Evolutionary conservation across 2,888 invertebrate genomes (phyloP).

Genomic region (Metacarcinus magister): DNA sequence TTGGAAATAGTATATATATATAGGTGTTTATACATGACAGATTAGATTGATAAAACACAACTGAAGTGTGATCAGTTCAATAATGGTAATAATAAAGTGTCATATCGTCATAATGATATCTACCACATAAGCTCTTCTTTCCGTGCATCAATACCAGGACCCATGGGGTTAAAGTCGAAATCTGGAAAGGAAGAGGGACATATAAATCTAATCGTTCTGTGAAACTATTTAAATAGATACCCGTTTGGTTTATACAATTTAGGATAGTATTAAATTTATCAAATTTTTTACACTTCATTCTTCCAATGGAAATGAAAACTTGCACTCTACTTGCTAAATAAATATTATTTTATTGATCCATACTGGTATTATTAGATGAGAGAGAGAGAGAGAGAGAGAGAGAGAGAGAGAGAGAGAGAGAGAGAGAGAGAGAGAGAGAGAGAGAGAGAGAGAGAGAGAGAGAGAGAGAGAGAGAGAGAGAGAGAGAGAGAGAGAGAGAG

Average conservation of each 20-base stretch:
- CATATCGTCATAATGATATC: too few relatives aligned
- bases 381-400: conserved; percentile 42
- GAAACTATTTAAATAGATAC: too few relatives aligned
- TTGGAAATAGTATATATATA: too few relatives aligned
- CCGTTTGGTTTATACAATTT: not conserved
- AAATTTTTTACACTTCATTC: not conserved
- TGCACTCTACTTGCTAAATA: not conserved
- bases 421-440: not conserved
- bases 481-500: not conserved
- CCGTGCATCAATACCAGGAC: not conserved
- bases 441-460: not conserved
- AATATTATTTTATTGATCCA: not conserved
- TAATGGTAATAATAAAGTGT: too few relatives aligned
- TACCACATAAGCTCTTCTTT: too few relatives aligned
- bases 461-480: conserved; percentile 16
- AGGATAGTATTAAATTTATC: not conserved
- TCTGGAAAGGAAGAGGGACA: not conserved
- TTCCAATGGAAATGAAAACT: too few relatives aligned
- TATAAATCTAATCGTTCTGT: too few relatives aligned
- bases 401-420: too few relatives aligned
- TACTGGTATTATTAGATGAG: not conserved
- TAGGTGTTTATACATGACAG: too few relatives aligned
- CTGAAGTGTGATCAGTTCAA: too few relatives aligned
- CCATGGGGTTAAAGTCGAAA: not conserved
- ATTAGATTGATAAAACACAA: too few relatives aligned